phyloP scores from a whole-genome alignment of 2,113 vertebrate species.

The Tachuris rubrigastra region DNA sequence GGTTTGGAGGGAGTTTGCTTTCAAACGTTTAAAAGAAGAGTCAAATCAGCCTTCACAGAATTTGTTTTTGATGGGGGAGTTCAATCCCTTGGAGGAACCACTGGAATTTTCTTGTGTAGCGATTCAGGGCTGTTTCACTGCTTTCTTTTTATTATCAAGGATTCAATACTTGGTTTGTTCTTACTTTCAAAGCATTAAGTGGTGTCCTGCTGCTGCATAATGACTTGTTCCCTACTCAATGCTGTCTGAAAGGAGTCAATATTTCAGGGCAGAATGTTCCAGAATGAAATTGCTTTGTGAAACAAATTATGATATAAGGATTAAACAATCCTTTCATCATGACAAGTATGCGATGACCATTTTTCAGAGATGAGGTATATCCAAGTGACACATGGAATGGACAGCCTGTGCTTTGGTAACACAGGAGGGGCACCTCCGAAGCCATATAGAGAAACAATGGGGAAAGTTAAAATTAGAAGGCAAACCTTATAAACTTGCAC shows the following conservation, averaged over 20 bases:
- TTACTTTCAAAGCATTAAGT: background rate
- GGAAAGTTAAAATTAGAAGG: background rate
- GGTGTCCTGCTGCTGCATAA: background rate
- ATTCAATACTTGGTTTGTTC: background rate
- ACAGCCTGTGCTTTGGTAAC: background rate
- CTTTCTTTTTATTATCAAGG: background rate
- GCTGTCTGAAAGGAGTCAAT: background rate
- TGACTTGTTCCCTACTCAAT: background rate
- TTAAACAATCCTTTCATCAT: background rate
- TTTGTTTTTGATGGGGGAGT: background rate
- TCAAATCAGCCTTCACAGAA: background rate
- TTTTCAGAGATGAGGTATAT: background rate
- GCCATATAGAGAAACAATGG: background rate
- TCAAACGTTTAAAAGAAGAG: background rate
- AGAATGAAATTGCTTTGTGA: background rate
- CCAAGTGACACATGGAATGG: background rate
- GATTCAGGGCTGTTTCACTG: background rate
- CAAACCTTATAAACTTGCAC: background rate
- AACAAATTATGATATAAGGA: background rate
- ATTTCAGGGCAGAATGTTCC: background rate
- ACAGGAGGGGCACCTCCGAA: background rate
- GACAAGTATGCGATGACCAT: accelerated
- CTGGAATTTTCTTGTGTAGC: background rate
- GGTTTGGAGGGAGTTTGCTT: background rate
- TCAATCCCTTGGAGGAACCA: background rate